Conservation (phyloP, 2,797 vertebrate genomes). For the Anguilla megastoma region DNA sequence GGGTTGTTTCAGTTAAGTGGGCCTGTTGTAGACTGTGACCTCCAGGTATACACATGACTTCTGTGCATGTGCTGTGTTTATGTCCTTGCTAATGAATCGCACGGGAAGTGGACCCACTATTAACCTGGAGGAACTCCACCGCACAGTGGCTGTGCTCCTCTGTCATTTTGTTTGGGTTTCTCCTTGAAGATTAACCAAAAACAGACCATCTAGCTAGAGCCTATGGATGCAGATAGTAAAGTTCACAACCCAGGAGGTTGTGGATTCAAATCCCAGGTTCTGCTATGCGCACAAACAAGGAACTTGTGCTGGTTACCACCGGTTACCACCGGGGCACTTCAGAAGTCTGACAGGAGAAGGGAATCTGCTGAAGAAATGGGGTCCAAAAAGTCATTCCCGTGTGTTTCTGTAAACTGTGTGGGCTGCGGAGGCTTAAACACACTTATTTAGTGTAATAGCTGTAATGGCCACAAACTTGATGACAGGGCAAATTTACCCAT, state of each 20-base stretch:
- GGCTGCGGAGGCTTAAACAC: conserved; percentile 8
- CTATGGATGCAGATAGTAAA: background rate
- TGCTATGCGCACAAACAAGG: background rate
- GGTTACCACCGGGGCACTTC: background rate
- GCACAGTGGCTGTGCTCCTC: background rate
- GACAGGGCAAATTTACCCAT: background rate
- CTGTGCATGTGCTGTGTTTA: conserved; percentile 28
- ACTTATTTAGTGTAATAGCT: background rate
- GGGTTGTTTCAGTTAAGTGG: conserved; percentile 26
- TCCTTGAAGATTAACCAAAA: conserved; percentile 24
- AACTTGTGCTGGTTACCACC: background rate
- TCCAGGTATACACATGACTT: conserved; percentile 39
- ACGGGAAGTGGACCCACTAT: conserved; percentile 28
- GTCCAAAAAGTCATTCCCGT: background rate
- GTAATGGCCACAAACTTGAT: conserved; percentile 15
- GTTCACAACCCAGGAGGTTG: background rate
- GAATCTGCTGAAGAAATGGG: background rate
- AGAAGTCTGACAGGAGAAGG: background rate
- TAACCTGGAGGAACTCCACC: conserved; percentile 26
- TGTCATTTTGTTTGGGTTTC: background rate
- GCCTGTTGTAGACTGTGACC: conserved; percentile 33
- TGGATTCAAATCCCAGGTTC: background rate
- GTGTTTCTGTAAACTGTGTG: conserved; percentile 18
- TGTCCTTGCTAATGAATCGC: conserved; percentile 11
- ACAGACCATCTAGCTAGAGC: conserved; percentile 19